Conservation (phyloP, 2,888 invertebrate genomes). For the Osmoderma eremita region DNA sequence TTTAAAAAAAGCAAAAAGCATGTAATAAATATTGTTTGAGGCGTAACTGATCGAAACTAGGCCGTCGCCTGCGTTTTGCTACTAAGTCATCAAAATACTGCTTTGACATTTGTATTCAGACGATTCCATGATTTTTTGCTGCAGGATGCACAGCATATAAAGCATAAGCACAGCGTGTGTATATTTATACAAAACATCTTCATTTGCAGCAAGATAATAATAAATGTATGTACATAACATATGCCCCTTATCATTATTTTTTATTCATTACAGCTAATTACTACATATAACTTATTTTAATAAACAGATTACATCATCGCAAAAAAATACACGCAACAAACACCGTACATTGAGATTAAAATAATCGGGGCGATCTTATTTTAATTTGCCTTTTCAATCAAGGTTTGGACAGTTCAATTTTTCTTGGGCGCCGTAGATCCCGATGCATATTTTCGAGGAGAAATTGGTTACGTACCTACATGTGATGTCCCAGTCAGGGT, state of each 20-base stretch:
- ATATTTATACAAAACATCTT: too few relatives aligned
- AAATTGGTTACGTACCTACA: not conserved
- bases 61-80: too few relatives aligned
- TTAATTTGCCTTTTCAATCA: not conserved
- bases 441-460: too few relatives aligned
- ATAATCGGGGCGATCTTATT: conserved; percentile 5
- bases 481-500: not conserved
- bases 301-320: conserved; percentile 19
- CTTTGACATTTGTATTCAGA: too few relatives aligned
- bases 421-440: too few relatives aligned
- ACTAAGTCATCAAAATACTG: too few relatives aligned
- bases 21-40: too few relatives aligned
- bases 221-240: conserved; percentile 2
- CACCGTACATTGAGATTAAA: not conserved
- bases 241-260: conserved; percentile 9
- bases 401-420: not conserved
- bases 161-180: too few relatives aligned
- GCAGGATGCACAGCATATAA: too few relatives aligned
- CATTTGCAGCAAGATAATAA: not conserved
- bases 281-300: not conserved
- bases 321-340: not conserved
- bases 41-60: too few relatives aligned
- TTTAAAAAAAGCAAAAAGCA: too few relatives aligned
- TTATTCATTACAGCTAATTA: not conserved
- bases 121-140: too few relatives aligned